Base-by-base conservation (phyloP, 2,888 invertebrate species). In the Euclidia mi region DNA sequence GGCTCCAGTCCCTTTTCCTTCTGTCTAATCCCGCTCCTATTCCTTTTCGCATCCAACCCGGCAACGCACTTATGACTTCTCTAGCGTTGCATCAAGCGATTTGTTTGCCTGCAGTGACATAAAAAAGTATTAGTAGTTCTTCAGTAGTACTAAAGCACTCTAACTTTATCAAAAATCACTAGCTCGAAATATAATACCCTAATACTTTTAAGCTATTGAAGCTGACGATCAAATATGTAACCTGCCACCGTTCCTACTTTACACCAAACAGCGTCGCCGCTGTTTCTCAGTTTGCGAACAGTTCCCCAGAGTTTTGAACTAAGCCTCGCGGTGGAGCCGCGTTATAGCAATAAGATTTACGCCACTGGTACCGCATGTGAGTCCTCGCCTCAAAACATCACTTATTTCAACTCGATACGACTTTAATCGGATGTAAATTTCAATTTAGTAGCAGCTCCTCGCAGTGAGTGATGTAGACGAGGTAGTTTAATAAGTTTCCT, bases 281-380 rank as follows among this genome's bases (percentile, higher is more conserved):
- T 31, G 56, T 41, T 57, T 63, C 64, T 70, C 63, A 35, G 70
- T 60, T 71, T 62, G 70, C 56, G 59, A 66, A 66, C 47, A 56
- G 64, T 51, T 63, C 78, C 71, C 76, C 51, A 43, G 69, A 67
- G 78, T 60, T 65, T 65, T 57, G 62, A 60, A 53, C 65, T 60
- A 45, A 61, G 71, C 64, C 61, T 64, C 66, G 60, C 55, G 58
- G 65, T 38, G 46, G 37, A 41, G 43, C 48, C 56, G 62, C 66
- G 65, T 67, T 79, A 71, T 53, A 55, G 64, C 69, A 62, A 63
- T 57, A 61, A 72, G 76, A 77, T 77, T 73, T 77, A 75, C 53
- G 60, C 57, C 40, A 57, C 43, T 28, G 45, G 46, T 45, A 15
- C 40, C n/a, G 25, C 25, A 14, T 17, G 10, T 35, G 34, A 35